These are phyloP conservation scores for Apostichopus californicus DNA, from an alignment of 35 echinoderm and acorn worm species.

Conservation along the genomic window DNA sequence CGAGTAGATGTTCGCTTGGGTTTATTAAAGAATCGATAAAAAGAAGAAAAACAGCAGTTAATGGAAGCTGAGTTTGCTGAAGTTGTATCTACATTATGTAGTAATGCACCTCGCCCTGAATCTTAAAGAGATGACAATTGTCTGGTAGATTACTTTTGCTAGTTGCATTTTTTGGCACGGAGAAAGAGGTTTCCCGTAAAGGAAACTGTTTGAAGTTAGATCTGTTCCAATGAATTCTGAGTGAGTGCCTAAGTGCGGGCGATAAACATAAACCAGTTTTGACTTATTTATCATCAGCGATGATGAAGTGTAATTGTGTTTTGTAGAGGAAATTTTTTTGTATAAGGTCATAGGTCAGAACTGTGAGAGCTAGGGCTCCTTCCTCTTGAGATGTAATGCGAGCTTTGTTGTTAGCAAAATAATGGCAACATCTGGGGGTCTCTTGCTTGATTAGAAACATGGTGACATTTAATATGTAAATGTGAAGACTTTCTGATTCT, in stretches of 20 bases:
- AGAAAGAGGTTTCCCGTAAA: too few relatives aligned
- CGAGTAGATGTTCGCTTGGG: background rate
- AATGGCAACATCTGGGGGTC: too few relatives aligned
- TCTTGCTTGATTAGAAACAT: too few relatives aligned
- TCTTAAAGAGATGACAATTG: background rate
- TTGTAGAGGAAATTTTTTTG: background rate
- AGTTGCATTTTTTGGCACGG: background rate
- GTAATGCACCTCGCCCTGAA: background rate
- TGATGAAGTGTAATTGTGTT: background rate
- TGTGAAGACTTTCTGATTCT: too few relatives aligned
- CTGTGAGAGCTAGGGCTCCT: too few relatives aligned
- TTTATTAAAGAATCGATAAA: conserved; percentile 11
- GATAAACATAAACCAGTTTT: background rate
- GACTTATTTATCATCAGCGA: background rate
- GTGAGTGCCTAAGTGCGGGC: background rate
- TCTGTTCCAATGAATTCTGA: background rate
- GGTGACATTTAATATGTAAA: too few relatives aligned
- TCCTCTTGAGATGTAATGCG: too few relatives aligned
- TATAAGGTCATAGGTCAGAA: background rate
- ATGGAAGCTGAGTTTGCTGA: background rate
- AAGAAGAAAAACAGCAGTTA: background rate
- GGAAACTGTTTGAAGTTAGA: background rate
- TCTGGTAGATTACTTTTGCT: background rate
- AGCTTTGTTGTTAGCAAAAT: too few relatives aligned
- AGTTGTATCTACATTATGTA: background rate